Conservation (phyloP, 1,140 invertebrate species). For the Pseudomyrmex cubaensis region DNA sequence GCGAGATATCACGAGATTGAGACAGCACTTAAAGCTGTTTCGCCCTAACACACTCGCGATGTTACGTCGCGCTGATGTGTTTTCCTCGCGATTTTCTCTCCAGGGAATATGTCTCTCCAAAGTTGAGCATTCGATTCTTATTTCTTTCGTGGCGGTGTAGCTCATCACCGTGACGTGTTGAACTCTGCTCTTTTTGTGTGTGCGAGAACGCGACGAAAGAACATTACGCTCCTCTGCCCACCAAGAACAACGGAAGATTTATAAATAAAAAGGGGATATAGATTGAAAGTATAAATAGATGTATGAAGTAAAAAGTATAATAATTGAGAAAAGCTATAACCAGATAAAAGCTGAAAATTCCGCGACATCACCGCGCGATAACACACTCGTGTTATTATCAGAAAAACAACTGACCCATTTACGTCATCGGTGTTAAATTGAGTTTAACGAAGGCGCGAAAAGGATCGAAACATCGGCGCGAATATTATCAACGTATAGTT, state of each 20-base stretch:
- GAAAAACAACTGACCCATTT: background rate
- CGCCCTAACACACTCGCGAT: slow-evolving; percentile 15
- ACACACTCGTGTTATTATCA: no score
- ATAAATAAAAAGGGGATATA: no score
- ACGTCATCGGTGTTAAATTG: background rate
- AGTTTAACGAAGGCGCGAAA: slow-evolving; percentile 1
- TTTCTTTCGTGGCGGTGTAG: background rate
- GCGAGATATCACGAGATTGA: slow-evolving; percentile 9
- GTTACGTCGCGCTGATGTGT: slow-evolving; percentile 5
- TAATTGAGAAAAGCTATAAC: no score
- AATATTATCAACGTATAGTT: background rate
- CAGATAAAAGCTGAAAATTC: background rate
- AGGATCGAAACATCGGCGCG: background rate
- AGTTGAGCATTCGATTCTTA: background rate
- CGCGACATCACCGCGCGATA: no score
- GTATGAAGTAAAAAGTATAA: no score
- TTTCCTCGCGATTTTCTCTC: background rate
- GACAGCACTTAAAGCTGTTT: slow-evolving; percentile 40
- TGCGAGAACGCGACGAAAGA: no score
- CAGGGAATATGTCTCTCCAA: background rate
- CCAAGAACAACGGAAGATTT: no score
- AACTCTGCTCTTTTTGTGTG: no score
- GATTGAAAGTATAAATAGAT: no score
- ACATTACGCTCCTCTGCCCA: no score
- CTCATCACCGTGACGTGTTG: no score